phyloP scores from a whole-genome alignment of 2,113 vertebrate genomes.

The Amblyornis subalaris region DNA sequence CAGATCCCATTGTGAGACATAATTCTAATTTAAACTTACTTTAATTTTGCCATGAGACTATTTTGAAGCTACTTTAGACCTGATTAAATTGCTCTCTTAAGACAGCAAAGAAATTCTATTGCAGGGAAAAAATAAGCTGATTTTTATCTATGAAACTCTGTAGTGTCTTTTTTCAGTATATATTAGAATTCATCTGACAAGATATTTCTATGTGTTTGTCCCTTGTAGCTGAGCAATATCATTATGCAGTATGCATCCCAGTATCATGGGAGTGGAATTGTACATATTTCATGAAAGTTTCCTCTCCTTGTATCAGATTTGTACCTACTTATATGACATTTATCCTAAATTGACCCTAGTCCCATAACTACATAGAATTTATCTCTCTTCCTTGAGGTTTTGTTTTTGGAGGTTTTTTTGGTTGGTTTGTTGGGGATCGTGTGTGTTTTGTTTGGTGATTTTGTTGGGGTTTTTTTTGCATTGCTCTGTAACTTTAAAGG shows the following conservation, averaged over 20 bases:
- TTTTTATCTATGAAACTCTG: not conserved
- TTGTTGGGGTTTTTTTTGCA: not conserved
- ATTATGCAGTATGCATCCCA: not conserved
- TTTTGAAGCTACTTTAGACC: not conserved
- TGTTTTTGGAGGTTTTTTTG: rapidly evolving
- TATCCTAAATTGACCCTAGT: not conserved
- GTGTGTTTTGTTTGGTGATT: not conserved
- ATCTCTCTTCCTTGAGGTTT: not conserved
- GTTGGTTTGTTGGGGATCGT: not conserved
- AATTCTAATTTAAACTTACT: not conserved
- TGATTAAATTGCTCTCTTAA: not conserved
- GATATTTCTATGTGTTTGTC: not conserved
- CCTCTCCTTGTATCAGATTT: not conserved
- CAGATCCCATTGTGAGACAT: not conserved
- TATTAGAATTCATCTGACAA: not conserved
- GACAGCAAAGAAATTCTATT: not conserved
- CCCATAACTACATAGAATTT: not conserved
- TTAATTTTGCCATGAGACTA: not conserved
- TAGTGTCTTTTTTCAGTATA: not conserved
- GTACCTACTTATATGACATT: not conserved
- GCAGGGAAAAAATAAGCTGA: not conserved
- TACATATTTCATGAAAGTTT: not conserved
- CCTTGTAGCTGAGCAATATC: not conserved
- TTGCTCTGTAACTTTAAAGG: not conserved
- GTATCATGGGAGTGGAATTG: not conserved